phyloP scores from a whole-genome alignment of 2,888 invertebrate genomes.

The Synanthedon formicaeformis region DNA sequence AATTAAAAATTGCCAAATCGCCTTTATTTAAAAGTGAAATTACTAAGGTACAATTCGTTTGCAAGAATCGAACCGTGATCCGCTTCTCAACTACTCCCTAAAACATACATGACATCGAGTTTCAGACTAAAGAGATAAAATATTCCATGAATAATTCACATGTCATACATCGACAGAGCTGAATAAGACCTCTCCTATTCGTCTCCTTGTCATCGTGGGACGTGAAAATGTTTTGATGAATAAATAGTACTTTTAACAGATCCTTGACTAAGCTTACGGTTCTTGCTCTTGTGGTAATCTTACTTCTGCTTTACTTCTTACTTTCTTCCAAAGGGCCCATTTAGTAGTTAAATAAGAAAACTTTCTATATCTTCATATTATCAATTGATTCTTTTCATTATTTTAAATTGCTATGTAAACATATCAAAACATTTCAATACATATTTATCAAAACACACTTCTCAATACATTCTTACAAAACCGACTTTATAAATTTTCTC shows the following conservation, averaged over 20 bases:
- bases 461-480: too few relatives aligned
- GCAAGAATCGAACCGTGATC: conserved; percentile 24
- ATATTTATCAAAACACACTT: too few relatives aligned
- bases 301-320: too few relatives aligned
- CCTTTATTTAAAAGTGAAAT: not conserved
- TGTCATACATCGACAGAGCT: conserved; percentile 42
- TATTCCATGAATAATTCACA: conserved; percentile 62
- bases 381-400: too few relatives aligned
- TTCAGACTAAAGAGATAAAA: conserved; percentile 40
- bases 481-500: too few relatives aligned
- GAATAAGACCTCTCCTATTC: conserved; percentile 34
- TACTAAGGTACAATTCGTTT: conserved; percentile 1
- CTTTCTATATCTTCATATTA: too few relatives aligned
- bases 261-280: not conserved
- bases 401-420: too few relatives aligned
- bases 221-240: conserved; percentile 19
- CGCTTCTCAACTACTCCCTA: conserved; percentile 23
- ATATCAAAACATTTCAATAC: too few relatives aligned
- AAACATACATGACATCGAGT: conserved; percentile 45
- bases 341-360: too few relatives aligned
- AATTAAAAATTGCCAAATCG: not conserved
- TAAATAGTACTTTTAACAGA: conserved; percentile 7
- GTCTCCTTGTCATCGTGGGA: conserved; percentile 20
- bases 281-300: too few relatives aligned
- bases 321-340: too few relatives aligned